Base-by-base conservation (phyloP, 2,888 invertebrate species). In the Drosophila cognata region DNA sequence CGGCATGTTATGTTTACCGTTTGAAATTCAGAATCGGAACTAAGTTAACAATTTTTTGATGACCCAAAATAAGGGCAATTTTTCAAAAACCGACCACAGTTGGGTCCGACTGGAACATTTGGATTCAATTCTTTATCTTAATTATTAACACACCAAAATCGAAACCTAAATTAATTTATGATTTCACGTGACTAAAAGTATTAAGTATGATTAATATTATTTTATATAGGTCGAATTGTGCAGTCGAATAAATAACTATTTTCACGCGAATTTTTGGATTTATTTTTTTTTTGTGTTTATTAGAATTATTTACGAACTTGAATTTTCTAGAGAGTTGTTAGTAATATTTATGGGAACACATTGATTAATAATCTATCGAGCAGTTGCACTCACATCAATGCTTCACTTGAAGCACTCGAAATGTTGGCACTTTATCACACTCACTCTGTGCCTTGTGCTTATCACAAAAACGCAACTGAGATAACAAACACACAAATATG, bases 331-430 rank as follows among this genome's bases (percentile, higher is more conserved):
- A 25, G 16, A 25, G 4, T 8, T 16, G 7, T 25, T 46, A 8
- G 21, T 25, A 16, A 46, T 25, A 25, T 25, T 25, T 21, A 8
- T 16, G 16, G 7, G 7, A 46, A 2, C n/a, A 52, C 29, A 21
- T 52, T 33, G 52, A 29, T 52, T 33, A 61, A 25, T 18, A 38
- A 29, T 53, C 18, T 25, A 16, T 8, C 16, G 25, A 25, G 25
- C 25, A 25, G 35, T 31, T 53, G 52, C 56, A 43, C 43, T 35
- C 28, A n/a, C 21, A 18, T 7, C 21, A 48, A n/a, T 28, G 61
- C 61, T 58, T 43, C 66, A 70, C 51, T 79, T 57, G 76, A 51
- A 75, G 76, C 75, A 71, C 67, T 60, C 41, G 36, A 70, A 79
- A 62, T 69, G 59, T 74, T 57, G 50, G 11, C 70, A 25, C 67